Evolutionary conservation across 2,797 vertebrate species (phyloP), one percentile per base, ranked within the genome.

Genomic region (Crax fasciolata): DNA sequence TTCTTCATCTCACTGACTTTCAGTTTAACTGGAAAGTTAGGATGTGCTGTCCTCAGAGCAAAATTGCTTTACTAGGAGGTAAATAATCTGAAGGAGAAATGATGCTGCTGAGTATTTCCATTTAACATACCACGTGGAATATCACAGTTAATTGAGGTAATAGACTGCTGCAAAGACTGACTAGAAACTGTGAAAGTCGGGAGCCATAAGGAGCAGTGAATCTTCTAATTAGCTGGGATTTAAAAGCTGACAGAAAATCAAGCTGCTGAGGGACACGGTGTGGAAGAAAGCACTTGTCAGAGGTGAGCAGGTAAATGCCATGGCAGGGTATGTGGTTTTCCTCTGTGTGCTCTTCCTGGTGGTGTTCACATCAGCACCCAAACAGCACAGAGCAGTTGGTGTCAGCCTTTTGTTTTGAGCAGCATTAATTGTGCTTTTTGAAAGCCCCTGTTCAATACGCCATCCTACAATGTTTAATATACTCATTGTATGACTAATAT

Each of bases 131-230:
- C 61, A 19, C 72, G 83, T 86, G 94, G 89, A 96, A 95, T 95
- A 97, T 96, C 94, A 82, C 84, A 71, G 71, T 89, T 94, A n/a
- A 73, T 93, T 97, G 96, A 91, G 86, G 94, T 96, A 95, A 86
- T 41, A 94, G 92, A 49, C 68, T 63, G 35, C 87, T 78, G 46
- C 51, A 88, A n/a, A 79, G 52, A 55, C 87, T 96, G 92, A 97
- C 97, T 96, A 97, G 95, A 95, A 90, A 66, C 41, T 18, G 66
- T 75, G 70, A 71, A 93, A 93, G 83, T 87, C 73, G 70, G 85
- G 77, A 82, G 73, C 89, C 59, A 65, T 87, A 88, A 90, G 75
- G 65, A 83, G 30, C 46, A 93, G 91, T 67, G 94, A 93, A 81
- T 84, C 79, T 86, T 70, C 52, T 84, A 89, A 90, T 94, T 85